phyloP scores from a whole-genome alignment of 1,140 invertebrate genomes.

The Leptinotarsa lineolata region DNA sequence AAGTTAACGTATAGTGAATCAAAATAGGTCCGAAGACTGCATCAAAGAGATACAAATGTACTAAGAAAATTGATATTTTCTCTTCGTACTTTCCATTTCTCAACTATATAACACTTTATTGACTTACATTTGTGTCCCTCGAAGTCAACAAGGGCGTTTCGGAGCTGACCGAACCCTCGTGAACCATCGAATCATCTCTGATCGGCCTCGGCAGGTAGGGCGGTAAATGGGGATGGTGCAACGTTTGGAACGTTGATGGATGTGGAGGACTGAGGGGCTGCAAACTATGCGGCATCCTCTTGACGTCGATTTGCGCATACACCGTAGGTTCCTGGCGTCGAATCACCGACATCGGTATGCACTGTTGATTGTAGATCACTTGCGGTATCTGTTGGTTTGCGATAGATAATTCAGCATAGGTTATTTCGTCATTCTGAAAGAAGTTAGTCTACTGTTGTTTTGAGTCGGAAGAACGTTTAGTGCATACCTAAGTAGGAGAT shows the following conservation, averaged over 20 bases:
- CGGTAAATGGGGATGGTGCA: constrained; percentile 52
- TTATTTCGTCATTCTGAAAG: constrained; percentile 57
- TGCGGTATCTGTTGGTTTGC: constrained; percentile 55
- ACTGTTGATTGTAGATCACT: constrained; percentile 54
- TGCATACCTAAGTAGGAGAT: not conserved
- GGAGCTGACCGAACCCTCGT: constrained; percentile 48
- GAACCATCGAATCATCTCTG: constrained; percentile 49
- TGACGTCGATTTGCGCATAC: constrained; percentile 60
- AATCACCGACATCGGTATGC: constrained; percentile 53
- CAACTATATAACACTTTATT: not conserved
- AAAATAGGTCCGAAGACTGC: too few relatives aligned
- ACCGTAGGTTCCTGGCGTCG: constrained; percentile 56
- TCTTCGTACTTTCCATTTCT: too few relatives aligned
- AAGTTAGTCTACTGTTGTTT: constrained; percentile 16
- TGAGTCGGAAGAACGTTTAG: constrained; percentile 20
- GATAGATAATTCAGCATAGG: constrained; percentile 60
- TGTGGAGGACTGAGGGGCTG: constrained; percentile 49
- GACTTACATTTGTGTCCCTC: constrained; percentile 50
- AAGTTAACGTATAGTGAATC: too few relatives aligned
- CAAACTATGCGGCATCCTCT: constrained; percentile 46
- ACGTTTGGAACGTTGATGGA: constrained; percentile 50
- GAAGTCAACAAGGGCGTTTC: constrained; percentile 51
- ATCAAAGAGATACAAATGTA: too few relatives aligned
- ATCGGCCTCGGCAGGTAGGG: constrained; percentile 51
- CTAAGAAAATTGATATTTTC: too few relatives aligned